phyloP scores from a whole-genome alignment of 2,113 vertebrate species.

The Choloepus hoffmanni region DNA sequence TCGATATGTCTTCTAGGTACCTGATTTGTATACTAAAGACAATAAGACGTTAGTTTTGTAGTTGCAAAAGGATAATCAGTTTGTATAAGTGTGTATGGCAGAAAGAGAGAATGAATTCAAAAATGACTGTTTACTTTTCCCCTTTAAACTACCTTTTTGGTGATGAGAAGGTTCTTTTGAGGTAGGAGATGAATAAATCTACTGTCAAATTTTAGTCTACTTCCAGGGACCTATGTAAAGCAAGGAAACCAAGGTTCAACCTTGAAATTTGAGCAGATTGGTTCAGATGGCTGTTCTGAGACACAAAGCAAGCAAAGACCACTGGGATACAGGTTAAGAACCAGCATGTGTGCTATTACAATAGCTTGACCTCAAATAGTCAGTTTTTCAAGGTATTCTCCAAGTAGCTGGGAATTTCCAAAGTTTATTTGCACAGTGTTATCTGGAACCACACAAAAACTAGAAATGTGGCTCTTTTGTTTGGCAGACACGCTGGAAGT shows the following conservation, averaged over 20 bases:
- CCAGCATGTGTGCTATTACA: not conserved
- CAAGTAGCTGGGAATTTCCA: constrained; percentile 40
- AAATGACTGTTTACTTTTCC: not conserved
- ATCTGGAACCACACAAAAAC: constrained; percentile 40
- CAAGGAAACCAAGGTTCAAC: not conserved
- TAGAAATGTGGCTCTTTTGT: not conserved
- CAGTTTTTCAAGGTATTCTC: constrained; percentile 1
- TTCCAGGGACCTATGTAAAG: not conserved
- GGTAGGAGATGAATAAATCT: not conserved
- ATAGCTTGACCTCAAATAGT: not conserved
- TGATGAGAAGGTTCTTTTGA: not conserved
- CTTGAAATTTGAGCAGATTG: not conserved
- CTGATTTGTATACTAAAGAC: constrained; percentile 44
- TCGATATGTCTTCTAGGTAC: constrained; percentile 10
- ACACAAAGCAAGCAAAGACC: not conserved
- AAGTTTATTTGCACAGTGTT: not conserved
- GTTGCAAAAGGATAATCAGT: not conserved
- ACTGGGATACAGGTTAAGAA: not conserved
- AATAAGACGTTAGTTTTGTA: constrained; percentile 15
- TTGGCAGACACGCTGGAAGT: not conserved
- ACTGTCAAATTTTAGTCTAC: not conserved
- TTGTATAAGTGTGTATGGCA: not conserved
- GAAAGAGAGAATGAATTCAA: not conserved
- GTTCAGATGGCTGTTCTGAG: not conserved
- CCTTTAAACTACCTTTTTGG: not conserved